Evolutionary conservation across 2,797 vertebrate genomes (phyloP), one percentile per base, ranked within the genome.

Genomic region (Syndactyla subalaris): DNA sequence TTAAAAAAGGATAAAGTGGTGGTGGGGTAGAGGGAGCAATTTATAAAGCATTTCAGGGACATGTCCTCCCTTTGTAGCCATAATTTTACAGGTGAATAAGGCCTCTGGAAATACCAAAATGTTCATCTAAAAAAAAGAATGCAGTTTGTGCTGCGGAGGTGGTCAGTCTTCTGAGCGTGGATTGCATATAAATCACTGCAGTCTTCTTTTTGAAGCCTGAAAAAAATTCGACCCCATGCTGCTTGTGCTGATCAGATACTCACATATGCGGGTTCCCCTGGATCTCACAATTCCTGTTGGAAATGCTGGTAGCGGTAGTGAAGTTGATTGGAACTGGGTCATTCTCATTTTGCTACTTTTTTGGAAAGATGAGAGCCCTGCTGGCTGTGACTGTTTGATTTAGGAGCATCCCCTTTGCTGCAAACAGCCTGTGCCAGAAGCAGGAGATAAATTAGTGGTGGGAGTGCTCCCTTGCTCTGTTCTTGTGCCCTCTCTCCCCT

Each of bases 401-500:
- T 94, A 88, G 88, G 85, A 97, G 88, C 88, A 94, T 93, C 93
- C 66, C 67, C 82, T 92, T 18, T 14, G 38, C 94, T 58, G 51
- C 16, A 14, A 83, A 7, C 45, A 72, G 72, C 21, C 65, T 8
- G 61, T 92, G 93, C 90, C 94, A 95, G 94, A 85, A 90, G 32
- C 24, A 19, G 93, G 41, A 95, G 95, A 96, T 95, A 93, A 97
- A 95, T 88, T 41, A 90, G 63, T 5, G 30, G 71, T 86, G 92
- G 91, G 93, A 94, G 68, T 79, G 72, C 85, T 93, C 77, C 48
- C 46, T 27, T 54, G 52, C 88, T 88, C 67, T 34, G 1, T 62
- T 93, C 75, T 59, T 84, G 51, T 73, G 74, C 71, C 87, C 85
- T 91, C 71, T 91, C 58, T 89, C 81, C 88, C 58, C 63, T 39